Evolutionary conservation across 2,797 vertebrate species (phyloP).

Genomic region (Aselliscus stoliczkanus): DNA sequence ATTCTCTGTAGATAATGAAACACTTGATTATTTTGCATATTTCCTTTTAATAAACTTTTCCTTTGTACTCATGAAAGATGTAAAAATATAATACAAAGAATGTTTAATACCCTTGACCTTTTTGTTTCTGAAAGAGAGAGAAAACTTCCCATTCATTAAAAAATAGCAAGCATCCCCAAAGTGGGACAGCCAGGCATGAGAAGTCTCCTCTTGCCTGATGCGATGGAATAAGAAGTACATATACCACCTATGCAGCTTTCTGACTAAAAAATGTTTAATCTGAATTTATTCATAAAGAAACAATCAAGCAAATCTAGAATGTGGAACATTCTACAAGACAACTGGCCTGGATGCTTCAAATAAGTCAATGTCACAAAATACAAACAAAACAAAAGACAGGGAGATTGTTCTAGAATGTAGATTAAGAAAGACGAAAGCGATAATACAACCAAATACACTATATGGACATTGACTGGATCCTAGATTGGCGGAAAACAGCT

Average conservation of each 20-base stretch:
- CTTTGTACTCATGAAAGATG: background rate
- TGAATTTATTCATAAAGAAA: background rate
- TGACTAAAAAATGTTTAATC: background rate
- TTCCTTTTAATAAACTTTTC: slow-evolving; percentile 25
- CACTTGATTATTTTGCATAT: background rate
- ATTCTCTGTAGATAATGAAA: background rate
- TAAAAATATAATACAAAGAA: background rate
- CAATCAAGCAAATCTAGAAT: background rate
- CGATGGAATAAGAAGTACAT: background rate
- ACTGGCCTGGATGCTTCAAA: background rate
- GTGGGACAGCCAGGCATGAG: background rate
- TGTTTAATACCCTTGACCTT: background rate
- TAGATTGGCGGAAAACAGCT: background rate
- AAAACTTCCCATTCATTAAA: background rate
- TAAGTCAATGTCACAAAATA: background rate
- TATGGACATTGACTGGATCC: background rate
- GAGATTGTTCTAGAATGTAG: background rate
- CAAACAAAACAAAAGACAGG: background rate
- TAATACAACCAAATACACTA: background rate
- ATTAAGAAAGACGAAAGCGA: background rate
- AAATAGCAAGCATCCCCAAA: background rate
- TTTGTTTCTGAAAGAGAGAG: background rate
- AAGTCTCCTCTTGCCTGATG: background rate
- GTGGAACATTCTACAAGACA: background rate
- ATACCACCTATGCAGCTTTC: background rate